These are phyloP conservation scores for Melanotaenia parkinsoni DNA, from an alignment of 2,797 vertebrate species.

Conservation along the genomic window DNA sequence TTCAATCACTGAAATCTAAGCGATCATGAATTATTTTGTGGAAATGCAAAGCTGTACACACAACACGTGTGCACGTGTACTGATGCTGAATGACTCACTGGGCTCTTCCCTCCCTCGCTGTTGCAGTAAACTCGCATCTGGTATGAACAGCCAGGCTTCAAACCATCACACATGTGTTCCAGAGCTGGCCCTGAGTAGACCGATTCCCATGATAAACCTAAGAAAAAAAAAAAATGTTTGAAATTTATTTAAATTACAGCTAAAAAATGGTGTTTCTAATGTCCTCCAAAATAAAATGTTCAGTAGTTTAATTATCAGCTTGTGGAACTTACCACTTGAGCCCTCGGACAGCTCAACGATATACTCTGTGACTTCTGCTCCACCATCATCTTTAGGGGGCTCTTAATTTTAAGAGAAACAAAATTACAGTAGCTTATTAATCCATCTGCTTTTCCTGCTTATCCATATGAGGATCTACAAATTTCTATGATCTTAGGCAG, in stretches of 20 bases:
- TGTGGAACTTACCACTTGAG: slow-evolving; percentile 83
- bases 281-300: neutral
- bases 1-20: slow-evolving; percentile 9
- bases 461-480: neutral
- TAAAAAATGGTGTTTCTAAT: neutral
- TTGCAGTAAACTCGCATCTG: slow-evolving; percentile 90
- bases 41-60: slow-evolving; percentile 16
- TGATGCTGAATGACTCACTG: slow-evolving; percentile 81
- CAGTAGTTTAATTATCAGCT: neutral
- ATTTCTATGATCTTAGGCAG: neutral
- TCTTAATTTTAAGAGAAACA: slow-evolving; percentile 76
- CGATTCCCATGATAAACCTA: slow-evolving; percentile 90
- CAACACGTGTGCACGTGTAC: slow-evolving; percentile 13
- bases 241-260: neutral
- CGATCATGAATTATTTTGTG: slow-evolving; percentile 28
- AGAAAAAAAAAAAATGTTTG: neutral
- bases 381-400: slow-evolving; percentile 92
- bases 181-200: slow-evolving; percentile 88
- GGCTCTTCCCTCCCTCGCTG: slow-evolving; percentile 95
- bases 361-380: slow-evolving; percentile 90
- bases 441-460: neutral
- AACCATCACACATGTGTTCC: slow-evolving; percentile 91
- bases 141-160: slow-evolving; percentile 92
- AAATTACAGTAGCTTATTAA: neutral
- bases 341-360: slow-evolving; percentile 92